phyloP scores from a whole-genome alignment of 2,888 invertebrate genomes.

The Stenodera caucasica region DNA sequence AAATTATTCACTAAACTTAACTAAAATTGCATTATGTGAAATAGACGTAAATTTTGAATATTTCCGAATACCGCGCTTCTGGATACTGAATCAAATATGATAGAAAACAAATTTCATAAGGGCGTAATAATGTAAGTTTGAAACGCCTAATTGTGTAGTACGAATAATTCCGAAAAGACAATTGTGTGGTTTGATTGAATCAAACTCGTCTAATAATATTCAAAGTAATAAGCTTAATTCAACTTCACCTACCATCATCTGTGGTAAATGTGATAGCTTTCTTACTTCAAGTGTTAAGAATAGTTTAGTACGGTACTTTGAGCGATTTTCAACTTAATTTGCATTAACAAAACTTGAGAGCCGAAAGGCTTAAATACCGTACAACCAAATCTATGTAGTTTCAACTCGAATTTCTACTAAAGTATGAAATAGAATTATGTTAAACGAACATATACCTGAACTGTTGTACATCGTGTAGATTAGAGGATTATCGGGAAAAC shows the following conservation, averaged over 20 bases:
- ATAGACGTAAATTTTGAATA: too few relatives aligned
- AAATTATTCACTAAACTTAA: too few relatives aligned
- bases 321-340: slow-evolving; percentile 9
- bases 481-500: neutral
- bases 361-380: slow-evolving; percentile 3
- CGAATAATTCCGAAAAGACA: too few relatives aligned
- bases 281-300: slow-evolving; percentile 14
- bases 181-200: neutral
- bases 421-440: neutral
- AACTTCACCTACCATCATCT: neutral
- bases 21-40: too few relatives aligned
- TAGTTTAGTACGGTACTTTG: slow-evolving; percentile 9
- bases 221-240: neutral
- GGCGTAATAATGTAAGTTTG: too few relatives aligned
- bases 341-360: slow-evolving; percentile 9
- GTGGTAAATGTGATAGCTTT: slow-evolving; percentile 7
- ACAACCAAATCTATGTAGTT: neutral
- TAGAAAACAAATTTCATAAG: too few relatives aligned
- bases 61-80: too few relatives aligned
- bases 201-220: slow-evolving; percentile 2
- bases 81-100: too few relatives aligned
- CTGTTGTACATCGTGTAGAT: neutral
- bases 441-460: neutral
- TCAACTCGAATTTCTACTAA: neutral
- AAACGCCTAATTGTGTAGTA: too few relatives aligned